These are phyloP conservation scores for Drosophila testacea DNA, from an alignment of 2,888 invertebrate genomes.

Conservation along the genomic window DNA sequence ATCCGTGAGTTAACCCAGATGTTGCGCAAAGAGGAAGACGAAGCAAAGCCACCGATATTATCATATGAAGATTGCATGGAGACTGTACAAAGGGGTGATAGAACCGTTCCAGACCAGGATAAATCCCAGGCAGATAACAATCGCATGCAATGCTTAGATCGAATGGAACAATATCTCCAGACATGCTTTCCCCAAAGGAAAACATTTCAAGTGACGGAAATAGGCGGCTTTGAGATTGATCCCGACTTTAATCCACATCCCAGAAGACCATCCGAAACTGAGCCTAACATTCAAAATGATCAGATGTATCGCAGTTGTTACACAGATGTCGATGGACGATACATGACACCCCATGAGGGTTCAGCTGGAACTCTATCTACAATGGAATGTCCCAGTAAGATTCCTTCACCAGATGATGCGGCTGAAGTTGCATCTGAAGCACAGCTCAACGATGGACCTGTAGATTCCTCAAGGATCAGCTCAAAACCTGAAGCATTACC, in stretches of 20 bases:
- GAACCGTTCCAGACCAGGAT: not conserved
- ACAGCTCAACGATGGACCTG: not conserved
- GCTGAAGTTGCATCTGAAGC: not conserved
- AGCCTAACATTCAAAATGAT: not conserved
- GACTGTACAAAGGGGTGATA: slow-evolving; percentile 12
- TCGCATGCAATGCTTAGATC: slow-evolving; percentile 46
- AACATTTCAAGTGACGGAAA: slow-evolving; percentile 23
- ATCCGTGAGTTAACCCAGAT: slow-evolving; percentile 54
- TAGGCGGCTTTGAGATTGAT: slow-evolving; percentile 52
- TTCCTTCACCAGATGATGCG: not conserved
- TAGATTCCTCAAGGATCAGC: not conserved
- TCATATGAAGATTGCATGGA: slow-evolving; percentile 57
- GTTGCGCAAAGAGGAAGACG: slow-evolving; percentile 46
- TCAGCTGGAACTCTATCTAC: not conserved
- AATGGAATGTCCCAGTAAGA: not conserved
- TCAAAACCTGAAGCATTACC: too few relatives aligned
- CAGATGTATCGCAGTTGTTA: not conserved
- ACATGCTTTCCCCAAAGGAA: slow-evolving; percentile 49
- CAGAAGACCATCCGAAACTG: not conserved
- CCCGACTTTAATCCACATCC: slow-evolving; percentile 45
- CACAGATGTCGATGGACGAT: slow-evolving; percentile 2
- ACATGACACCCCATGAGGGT: not conserved
- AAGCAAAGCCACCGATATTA: not conserved
- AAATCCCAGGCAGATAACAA: slow-evolving; percentile 13
- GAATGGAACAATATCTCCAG: slow-evolving; percentile 54